These are phyloP conservation scores for Spisula subtruncata DNA, from an alignment of 2,888 invertebrate genomes.

Conservation along the genomic window DNA sequence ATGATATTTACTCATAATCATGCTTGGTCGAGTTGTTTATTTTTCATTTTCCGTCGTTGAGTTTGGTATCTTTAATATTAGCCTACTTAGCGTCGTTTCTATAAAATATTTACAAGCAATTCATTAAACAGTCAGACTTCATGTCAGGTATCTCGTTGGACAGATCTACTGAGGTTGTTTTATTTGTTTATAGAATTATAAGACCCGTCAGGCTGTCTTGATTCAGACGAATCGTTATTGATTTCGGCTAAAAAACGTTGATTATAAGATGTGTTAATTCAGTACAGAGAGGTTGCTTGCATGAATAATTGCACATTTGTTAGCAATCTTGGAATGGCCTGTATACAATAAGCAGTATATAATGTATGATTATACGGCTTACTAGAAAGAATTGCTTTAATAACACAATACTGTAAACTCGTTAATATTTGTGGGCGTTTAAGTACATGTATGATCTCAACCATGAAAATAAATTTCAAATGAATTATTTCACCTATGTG, in stretches of 20 bases:
- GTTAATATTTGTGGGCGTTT: no score
- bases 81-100: not conserved
- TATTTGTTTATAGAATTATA: constrained; percentile 18
- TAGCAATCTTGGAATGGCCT: not conserved
- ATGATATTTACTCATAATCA: not conserved
- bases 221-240: not conserved
- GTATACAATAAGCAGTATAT: not conserved
- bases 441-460: no score
- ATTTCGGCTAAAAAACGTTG: constrained; percentile 2
- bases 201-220: not conserved
- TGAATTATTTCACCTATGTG: no score
- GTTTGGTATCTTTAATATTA: not conserved
- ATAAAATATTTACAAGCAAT: not conserved
- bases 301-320: not conserved
- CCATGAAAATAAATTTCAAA: no score
- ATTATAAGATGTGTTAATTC: not conserved
- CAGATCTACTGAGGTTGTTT: not conserved
- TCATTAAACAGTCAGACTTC: not conserved
- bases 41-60: not conserved
- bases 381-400: not conserved
- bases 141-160: not conserved
- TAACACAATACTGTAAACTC: not conserved
- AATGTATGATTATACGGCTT: not conserved
- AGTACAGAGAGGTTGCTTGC: not conserved
- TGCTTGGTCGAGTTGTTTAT: not conserved